Base-by-base conservation (phyloP, 2,888 invertebrate species). In the Merodon equestris region DNA sequence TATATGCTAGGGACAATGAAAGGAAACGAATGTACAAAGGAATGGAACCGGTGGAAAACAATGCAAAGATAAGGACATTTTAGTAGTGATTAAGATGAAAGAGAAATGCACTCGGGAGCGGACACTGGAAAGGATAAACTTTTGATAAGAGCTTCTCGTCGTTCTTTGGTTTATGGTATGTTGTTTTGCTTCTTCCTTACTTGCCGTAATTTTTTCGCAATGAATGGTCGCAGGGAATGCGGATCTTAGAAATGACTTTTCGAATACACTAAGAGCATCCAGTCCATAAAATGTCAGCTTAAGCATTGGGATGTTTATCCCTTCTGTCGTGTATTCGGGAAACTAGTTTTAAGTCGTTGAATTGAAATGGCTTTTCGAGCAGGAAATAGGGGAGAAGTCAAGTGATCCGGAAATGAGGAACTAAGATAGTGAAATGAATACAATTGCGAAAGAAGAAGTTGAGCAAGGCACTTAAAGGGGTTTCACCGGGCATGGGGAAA, bases 31-130 rank as follows among this genome's bases (percentile, higher is more conserved):
- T 10, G 40, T n/a, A 40, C 36, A 36, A 5, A 10, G 36, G 5
- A 36, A n/a, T n/a, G n/a, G n/a, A n/a, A n/a, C 27, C 27, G 27
- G 27, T 40, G n/a, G n/a, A 74, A 64, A 60, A 71, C 71, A 66
- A 66, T 58, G 71, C 58, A 19, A 36, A 72, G 76, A 77, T 77
- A 77, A 77, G 63, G 73, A 73, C 67, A 73, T 73, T 73, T 77
- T 73, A 73, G 67, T 67, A 51, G 77, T 61, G 67, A 77, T 77
- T 77, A 73, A 73, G 73, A 73, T 77, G 61, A 67, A 77, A 77
- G 72, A 73, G 61, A 57, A 77, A 72, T 77, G 73, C 61, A 77
- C 77, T 73, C 56, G 57, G 73, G 45, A 53, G 47, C 51, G 73
- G 57, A 77, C 67, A 36, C 57, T 53, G 17, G 10, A 13, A 58